These are phyloP conservation scores for Alosa sapidissima DNA, from an alignment of 2,797 vertebrate genomes.

Conservation along the genomic window DNA sequence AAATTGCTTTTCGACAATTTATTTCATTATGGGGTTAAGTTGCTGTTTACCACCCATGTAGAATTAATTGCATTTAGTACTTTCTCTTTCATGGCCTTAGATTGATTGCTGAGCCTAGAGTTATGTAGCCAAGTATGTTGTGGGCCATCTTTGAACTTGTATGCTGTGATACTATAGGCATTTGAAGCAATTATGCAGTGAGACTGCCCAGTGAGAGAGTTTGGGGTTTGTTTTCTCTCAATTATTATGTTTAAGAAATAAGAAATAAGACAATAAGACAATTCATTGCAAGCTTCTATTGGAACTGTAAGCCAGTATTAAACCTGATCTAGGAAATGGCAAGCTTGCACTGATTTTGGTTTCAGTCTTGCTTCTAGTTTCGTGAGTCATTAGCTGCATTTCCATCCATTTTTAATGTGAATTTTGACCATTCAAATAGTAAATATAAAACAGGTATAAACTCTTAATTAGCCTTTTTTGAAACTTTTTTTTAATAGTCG, in stretches of 20 bases:
- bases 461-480: too few species aligned
- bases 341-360: background rate
- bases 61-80: background rate
- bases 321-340: background rate
- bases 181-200: background rate
- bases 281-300: background rate
- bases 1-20: background rate
- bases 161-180: background rate
- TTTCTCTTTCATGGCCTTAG: background rate
- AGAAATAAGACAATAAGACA: background rate
- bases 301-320: background rate
- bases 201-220: background rate
- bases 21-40: background rate
- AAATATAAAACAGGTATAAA: too few species aligned
- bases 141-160: background rate
- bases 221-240: background rate
- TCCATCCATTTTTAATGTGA: too few species aligned
- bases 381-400: background rate
- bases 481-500: too few species aligned
- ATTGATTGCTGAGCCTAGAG: background rate
- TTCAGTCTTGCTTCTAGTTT: background rate
- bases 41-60: background rate
- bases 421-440: too few species aligned
- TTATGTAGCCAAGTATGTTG: background rate
- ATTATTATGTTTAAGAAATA: background rate